Evolutionary conservation across 2,113 vertebrate genomes (phyloP).

Genomic region (Hydrolagus affinis): DNA sequence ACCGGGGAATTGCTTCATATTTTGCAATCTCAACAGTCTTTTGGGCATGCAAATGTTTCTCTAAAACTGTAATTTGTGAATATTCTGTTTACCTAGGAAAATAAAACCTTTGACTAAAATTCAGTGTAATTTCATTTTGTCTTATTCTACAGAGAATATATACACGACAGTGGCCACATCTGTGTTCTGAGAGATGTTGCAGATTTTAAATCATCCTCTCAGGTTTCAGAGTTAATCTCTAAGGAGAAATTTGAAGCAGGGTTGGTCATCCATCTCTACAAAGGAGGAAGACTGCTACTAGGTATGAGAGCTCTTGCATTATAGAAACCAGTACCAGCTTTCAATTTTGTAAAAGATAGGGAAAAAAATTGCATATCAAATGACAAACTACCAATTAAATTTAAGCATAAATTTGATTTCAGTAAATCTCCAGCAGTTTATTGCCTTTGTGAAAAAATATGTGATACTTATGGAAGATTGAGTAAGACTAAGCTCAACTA

Average conservation of each 20-base stretch:
- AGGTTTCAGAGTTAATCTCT: constrained; percentile 54
- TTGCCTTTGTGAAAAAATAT: background rate
- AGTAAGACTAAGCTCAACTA: background rate
- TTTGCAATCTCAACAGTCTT: background rate
- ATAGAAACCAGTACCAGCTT: constrained; percentile 9
- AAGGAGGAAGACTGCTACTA: constrained; percentile 74
- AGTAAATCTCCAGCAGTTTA: background rate
- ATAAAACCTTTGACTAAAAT: background rate
- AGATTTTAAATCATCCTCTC: constrained; percentile 55
- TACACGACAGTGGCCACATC: constrained; percentile 71
- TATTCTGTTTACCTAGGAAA: background rate
- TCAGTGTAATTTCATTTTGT: background rate
- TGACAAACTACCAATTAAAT: background rate
- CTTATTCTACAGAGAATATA: constrained; percentile 58
- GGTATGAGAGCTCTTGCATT: constrained; percentile 51
- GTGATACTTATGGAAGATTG: background rate
- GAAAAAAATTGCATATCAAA: constrained; percentile 28
- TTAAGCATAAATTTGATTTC: background rate
- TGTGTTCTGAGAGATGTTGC: constrained; percentile 71
- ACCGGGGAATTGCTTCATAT: background rate
- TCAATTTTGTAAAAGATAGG: constrained; percentile 38
- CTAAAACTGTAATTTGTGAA: background rate
- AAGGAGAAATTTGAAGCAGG: constrained; percentile 60
- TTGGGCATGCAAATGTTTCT: background rate
- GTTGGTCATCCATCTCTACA: constrained; percentile 79